Percentiles rank a stretch among this genome's conserved stretches.
phyloP scores from a whole-genome alignment of 2,113 vertebrate genomes.

The Pachyramphus minor region DNA sequence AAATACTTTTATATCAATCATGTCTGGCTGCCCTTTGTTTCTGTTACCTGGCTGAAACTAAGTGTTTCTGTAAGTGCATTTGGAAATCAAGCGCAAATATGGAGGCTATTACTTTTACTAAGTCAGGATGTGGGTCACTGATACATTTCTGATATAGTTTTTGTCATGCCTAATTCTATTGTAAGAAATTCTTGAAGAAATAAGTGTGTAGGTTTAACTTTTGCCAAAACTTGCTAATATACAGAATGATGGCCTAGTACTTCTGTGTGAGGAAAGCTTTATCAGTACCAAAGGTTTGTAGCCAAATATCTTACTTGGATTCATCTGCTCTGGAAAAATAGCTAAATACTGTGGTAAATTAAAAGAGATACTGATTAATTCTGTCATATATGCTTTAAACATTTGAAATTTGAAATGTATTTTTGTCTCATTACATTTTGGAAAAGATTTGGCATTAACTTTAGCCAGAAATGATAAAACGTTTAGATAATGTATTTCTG shows the following conservation, averaged over 20 bases:
- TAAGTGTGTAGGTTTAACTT: background rate
- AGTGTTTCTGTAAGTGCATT: background rate
- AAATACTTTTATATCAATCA: background rate
- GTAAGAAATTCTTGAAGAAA: background rate
- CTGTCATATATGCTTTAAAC: background rate
- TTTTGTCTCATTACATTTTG: background rate
- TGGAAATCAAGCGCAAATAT: background rate
- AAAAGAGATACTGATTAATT: conserved; percentile 9
- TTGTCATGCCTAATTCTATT: background rate
- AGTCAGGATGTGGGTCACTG: background rate
- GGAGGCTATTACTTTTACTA: background rate
- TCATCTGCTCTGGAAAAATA: conserved; percentile 34
- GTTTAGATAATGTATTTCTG: background rate
- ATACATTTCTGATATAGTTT: background rate
- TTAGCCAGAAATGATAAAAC: background rate
- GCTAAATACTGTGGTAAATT: conserved; percentile 19
- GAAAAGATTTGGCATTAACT: background rate
- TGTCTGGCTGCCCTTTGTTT: background rate
- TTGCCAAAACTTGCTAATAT: background rate
- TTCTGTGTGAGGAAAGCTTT: background rate
- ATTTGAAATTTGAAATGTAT: conserved; percentile 16
- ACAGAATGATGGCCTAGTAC: background rate
- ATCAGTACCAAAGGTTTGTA: background rate
- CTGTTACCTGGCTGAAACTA: background rate
- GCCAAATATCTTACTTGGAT: background rate